phyloP scores from a whole-genome alignment of 2,113 vertebrate species.

The Okapia johnstoni region DNA sequence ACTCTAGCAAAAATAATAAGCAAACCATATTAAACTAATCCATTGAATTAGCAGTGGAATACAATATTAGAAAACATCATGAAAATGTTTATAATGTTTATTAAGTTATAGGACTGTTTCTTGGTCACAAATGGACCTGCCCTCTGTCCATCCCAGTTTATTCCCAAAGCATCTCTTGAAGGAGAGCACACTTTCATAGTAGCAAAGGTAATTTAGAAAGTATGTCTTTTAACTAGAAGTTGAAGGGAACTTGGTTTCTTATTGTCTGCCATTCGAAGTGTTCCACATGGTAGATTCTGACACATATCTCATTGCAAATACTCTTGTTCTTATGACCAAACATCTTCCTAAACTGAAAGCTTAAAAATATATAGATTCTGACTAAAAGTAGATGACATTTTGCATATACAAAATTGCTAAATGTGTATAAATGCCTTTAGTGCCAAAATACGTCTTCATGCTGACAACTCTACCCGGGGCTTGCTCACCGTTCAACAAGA shows the following conservation, averaged over 20 bases:
- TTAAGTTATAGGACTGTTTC: conserved; percentile 38
- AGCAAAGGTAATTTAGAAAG: conserved; percentile 47
- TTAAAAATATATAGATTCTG: conserved; percentile 56
- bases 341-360: conserved; percentile 45
- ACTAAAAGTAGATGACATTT: conserved; percentile 64
- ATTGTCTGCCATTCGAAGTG: background rate
- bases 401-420: conserved; percentile 53
- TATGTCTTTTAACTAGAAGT: background rate
- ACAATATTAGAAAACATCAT: background rate
- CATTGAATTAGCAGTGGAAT: background rate
- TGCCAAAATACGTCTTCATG: background rate
- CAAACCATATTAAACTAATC: background rate
- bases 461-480: conserved; percentile 36
- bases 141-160: conserved; percentile 45
- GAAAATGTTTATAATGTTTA: conserved; percentile 28
- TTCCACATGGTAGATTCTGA: background rate
- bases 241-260: background rate
- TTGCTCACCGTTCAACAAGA: conserved; percentile 44
- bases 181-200: conserved; percentile 52
- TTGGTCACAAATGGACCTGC: conserved; percentile 55
- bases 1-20: background rate
- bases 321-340: conserved; percentile 56
- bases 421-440: background rate
- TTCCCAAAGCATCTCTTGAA: conserved; percentile 58
- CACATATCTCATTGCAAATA: conserved; percentile 26